Percentiles rank a stretch among this genome's conserved stretches.
phyloP scores from a whole-genome alignment of 2,113 vertebrate species.

The Opisthocomus hoazin region DNA sequence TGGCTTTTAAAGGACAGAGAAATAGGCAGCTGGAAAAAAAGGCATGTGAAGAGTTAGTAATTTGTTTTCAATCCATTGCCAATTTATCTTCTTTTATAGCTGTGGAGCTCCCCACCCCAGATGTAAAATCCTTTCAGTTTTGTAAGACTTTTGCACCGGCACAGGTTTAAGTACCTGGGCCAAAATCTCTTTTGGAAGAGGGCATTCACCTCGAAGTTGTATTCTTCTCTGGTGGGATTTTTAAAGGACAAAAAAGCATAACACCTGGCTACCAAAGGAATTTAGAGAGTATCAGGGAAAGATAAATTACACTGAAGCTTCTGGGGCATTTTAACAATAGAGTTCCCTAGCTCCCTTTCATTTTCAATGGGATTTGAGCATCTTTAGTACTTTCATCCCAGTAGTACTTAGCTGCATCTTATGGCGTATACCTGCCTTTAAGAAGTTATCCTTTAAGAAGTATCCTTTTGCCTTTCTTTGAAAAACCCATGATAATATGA shows the following conservation, averaged over 20 bases:
- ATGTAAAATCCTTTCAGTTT: neutral
- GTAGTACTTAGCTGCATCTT: neutral
- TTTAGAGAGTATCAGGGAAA: neutral
- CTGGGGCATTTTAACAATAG: neutral
- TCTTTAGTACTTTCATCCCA: neutral
- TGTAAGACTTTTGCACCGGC: neutral
- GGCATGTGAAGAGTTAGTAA: neutral
- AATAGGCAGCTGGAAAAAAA: neutral
- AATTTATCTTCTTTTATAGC: neutral
- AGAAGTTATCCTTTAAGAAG: neutral
- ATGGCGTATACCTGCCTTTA: neutral
- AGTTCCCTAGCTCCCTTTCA: neutral
- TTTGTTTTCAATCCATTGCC: neutral
- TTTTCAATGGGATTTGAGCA: neutral
- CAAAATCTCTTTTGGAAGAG: neutral
- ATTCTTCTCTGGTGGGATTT: neutral
- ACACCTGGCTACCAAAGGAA: neutral
- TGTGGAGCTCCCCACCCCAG: neutral
- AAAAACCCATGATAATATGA: neutral
- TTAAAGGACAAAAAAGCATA: neutral
- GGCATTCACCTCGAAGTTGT: neutral
- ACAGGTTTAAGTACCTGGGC: neutral
- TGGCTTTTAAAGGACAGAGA: conserved; percentile 20
- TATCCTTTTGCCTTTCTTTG: neutral
- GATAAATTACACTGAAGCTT: neutral